These are phyloP conservation scores for Hirundichthys speculiger DNA, from an alignment of 2,113 vertebrate genomes.

Conservation along the genomic window DNA sequence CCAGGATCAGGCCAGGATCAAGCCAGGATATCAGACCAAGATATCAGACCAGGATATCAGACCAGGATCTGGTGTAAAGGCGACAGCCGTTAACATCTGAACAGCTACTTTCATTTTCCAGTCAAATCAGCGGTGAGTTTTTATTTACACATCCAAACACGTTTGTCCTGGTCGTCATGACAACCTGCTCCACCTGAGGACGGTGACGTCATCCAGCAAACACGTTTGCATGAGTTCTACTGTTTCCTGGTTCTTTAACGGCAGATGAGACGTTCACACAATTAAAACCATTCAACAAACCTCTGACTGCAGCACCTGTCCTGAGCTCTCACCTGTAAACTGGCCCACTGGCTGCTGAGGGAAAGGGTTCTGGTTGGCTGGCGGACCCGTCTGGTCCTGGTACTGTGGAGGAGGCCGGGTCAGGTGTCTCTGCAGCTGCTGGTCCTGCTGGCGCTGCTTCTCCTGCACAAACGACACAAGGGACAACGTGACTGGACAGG, in stretches of 20 bases:
- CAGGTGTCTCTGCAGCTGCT: conserved; percentile 93
- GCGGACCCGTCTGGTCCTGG: conserved; percentile 85
- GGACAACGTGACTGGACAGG: no score
- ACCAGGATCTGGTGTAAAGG: no score
- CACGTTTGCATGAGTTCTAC: no score
- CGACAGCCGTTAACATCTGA: not conserved
- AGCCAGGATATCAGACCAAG: no score
- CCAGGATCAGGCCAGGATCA: no score
- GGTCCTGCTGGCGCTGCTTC: conserved; percentile 92
- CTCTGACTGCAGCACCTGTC: no score
- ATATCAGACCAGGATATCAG: no score
- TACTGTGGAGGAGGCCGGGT: conserved; percentile 95
- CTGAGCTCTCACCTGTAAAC: conserved; percentile 81
- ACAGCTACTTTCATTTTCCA: conserved; percentile 34
- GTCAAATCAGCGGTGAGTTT: conserved; percentile 71
- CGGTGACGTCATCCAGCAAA: no score
- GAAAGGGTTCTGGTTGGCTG: conserved; percentile 85
- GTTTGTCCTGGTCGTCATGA: not conserved
- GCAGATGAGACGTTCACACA: no score
- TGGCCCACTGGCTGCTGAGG: conserved; percentile 86
- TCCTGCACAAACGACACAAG: conserved; percentile 79
- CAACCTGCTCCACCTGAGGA: not conserved
- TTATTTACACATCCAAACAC: no score
- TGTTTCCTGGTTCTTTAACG: no score
- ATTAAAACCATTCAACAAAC: no score